Evolutionary conservation across 2,888 invertebrate genomes (phyloP).

Genomic region (Nephrotoma guestfalica): DNA sequence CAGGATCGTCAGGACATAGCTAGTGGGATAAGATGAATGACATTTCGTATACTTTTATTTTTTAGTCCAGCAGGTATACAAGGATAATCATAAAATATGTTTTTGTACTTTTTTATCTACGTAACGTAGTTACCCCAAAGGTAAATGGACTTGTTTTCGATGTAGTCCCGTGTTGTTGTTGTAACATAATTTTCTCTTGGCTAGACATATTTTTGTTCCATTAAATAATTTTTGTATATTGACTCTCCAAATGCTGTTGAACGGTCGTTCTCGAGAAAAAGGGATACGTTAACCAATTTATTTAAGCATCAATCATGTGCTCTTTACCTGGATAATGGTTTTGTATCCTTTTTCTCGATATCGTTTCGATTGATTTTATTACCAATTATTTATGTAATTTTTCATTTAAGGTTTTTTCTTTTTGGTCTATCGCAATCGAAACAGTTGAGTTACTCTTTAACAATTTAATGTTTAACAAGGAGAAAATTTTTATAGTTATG

Average conservation of each 20-base stretch:
- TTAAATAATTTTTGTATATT: background rate
- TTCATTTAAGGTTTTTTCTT: too few species aligned
- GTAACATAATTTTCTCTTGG: background rate
- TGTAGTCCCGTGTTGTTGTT: background rate
- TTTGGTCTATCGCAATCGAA: background rate
- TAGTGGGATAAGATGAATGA: background rate
- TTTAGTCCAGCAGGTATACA: background rate
- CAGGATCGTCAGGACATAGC: background rate
- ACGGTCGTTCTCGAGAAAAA: background rate
- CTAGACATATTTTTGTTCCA: background rate
- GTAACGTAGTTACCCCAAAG: background rate
- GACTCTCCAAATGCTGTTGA: background rate
- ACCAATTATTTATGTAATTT: background rate
- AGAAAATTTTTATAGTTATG: background rate
- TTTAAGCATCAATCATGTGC: background rate
- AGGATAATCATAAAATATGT: background rate
- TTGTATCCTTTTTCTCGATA: background rate
- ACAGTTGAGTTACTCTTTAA: background rate
- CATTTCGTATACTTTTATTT: background rate
- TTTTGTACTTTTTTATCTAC: background rate
- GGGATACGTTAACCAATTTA: background rate
- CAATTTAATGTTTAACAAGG: background rate
- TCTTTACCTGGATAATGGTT: background rate
- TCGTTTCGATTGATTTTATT: background rate
- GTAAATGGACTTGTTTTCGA: background rate